Evolutionary conservation across 2,797 vertebrate genomes (phyloP).

Genomic region (Anguilla pacifica): DNA sequence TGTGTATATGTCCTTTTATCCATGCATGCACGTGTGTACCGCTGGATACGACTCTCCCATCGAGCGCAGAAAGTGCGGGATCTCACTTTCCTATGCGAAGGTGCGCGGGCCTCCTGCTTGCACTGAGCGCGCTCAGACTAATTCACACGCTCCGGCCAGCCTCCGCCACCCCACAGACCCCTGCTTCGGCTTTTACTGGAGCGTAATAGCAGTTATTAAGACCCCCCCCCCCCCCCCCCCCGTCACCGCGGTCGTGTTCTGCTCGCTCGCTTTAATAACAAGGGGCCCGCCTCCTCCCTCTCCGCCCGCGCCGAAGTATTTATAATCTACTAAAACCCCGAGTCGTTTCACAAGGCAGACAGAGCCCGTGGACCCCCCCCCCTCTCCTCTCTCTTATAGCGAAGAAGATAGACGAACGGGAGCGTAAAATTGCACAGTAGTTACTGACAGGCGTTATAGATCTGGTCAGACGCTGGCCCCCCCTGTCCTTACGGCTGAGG

Average conservation of each 20-base stretch:
- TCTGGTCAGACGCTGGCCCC: slow-evolving; percentile 42
- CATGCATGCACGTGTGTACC: background rate
- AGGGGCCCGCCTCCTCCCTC: background rate
- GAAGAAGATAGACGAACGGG: slow-evolving; percentile 64
- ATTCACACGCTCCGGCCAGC: background rate
- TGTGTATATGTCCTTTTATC: no score
- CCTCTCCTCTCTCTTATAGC: no score
- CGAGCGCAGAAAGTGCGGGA: background rate
- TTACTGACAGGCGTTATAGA: slow-evolving; percentile 56
- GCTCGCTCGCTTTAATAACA: background rate
- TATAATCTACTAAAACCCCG: slow-evolving; percentile 26
- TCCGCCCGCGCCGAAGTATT: slow-evolving; percentile 27
- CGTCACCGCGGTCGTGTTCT: background rate
- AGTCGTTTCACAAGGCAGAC: slow-evolving; percentile 53
- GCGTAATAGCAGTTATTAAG: slow-evolving; percentile 32
- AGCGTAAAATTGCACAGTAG: slow-evolving; percentile 60
- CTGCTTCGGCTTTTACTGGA: slow-evolving; percentile 31
- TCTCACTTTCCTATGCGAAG: no score
- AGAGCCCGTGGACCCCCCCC: slow-evolving; percentile 38
- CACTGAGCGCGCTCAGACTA: background rate
- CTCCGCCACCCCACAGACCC: background rate
- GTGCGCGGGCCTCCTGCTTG: background rate
- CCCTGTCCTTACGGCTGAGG: slow-evolving; percentile 31
- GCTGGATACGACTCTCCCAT: background rate
- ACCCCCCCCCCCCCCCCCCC: background rate